A percentile compares a stretch with the other conserved stretches of the same genome.
These are phyloP conservation scores for Alauda arvensis DNA, from an alignment of 2,797 vertebrate species.

Conservation along the genomic window DNA sequence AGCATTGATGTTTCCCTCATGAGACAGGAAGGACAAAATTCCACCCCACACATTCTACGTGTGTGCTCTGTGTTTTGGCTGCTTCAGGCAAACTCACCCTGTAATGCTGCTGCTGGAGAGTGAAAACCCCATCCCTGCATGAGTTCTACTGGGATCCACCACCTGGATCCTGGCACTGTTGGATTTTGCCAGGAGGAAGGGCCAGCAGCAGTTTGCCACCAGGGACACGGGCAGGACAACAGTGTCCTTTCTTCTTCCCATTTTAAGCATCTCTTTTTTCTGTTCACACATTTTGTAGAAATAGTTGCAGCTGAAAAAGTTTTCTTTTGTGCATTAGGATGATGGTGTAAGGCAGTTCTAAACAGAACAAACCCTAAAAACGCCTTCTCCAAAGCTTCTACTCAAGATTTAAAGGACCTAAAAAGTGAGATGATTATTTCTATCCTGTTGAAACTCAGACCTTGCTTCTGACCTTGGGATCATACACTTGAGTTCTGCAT, in stretches of 20 bases:
- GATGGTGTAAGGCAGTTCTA: background rate
- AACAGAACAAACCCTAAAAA: background rate
- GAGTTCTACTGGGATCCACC: background rate
- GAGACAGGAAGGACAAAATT: background rate
- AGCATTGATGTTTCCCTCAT: background rate
- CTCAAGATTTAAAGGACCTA: background rate
- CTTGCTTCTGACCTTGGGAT: background rate
- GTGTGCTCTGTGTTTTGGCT: fast-evolving
- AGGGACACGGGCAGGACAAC: background rate
- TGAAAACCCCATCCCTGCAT: background rate
- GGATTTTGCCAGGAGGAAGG: background rate
- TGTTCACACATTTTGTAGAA: background rate
- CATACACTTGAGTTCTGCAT: background rate
- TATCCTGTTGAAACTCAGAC: background rate
- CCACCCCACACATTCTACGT: background rate
- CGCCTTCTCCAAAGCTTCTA: background rate
- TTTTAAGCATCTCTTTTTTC: background rate
- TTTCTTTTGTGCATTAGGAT: background rate
- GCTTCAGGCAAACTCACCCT: background rate
- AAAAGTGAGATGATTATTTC: background rate
- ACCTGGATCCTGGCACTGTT: fast-evolving
- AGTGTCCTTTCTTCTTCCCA: background rate
- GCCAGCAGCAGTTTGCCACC: background rate
- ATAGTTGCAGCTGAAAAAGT: background rate
- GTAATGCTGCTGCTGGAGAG: background rate